These are phyloP conservation scores for Agonopterix heracliana DNA, from an alignment of 2,888 invertebrate genomes.

Conservation along the genomic window DNA sequence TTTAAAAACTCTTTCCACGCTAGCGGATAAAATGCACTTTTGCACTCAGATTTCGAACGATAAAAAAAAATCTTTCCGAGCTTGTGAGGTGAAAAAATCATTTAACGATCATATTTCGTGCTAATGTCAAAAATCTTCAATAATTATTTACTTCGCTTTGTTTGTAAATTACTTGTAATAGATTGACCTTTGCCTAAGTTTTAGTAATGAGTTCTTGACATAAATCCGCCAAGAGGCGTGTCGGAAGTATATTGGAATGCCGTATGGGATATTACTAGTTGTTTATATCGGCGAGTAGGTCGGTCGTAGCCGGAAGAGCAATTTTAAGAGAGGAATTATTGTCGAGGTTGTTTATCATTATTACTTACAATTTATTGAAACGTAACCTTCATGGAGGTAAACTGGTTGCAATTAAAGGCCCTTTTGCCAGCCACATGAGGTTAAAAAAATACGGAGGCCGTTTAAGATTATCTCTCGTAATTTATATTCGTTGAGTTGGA, in stretches of 20 bases:
- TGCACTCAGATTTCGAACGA: no score
- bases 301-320: constrained; percentile 38
- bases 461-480: constrained; percentile 2
- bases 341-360: constrained; percentile 31
- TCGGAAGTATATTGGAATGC: constrained; percentile 32
- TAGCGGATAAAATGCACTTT: no score
- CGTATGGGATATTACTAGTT: neutral
- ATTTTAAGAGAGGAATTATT: constrained; percentile 24
- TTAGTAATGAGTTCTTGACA: constrained; percentile 43
- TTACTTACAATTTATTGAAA: constrained; percentile 17
- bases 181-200: constrained; percentile 30
- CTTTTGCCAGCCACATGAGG: constrained; percentile 11
- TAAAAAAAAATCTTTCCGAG: no score
- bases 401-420: constrained; percentile 30
- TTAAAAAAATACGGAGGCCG: constrained; percentile 3
- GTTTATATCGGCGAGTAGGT: neutral
- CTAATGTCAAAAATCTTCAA: neutral
- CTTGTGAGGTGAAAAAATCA: no score
- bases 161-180: constrained; percentile 7
- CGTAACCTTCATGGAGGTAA: constrained; percentile 37
- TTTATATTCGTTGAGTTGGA: constrained; percentile 1
- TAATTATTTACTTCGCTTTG: neutral
- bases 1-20: no score
- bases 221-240: constrained; percentile 31
- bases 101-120: no score